Base-by-base conservation (phyloP, 2,888 invertebrate genomes). In the Aquatica leii region DNA sequence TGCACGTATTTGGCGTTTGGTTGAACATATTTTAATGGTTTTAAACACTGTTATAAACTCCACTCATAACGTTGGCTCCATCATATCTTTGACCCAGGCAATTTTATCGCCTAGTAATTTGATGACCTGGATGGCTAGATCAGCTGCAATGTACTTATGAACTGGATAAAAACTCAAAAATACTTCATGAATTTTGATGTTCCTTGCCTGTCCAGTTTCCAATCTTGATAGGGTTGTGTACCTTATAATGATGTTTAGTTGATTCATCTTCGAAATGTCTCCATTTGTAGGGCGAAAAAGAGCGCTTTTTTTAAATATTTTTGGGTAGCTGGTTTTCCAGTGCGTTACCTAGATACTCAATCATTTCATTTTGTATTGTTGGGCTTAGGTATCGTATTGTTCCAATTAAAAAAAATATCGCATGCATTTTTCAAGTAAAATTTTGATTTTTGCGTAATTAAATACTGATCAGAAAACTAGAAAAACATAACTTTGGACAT, bases 341-440 rank as follows among this genome's bases (percentile, higher is more conserved):
- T 24, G 24, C 6, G 24, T 24, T 24, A 24, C 24, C 24, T 24
- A 24, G 24, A 6, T 6, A 24, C 24, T 24, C 6, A 24, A 24
- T 24, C 24, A 24, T 4, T 6, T 37, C 37, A 37, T 37, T 37
- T 37, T 37, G 37, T 37, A 37, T 37, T 37, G 4, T 37, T 37
- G 37, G 37, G 9, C 37, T 37, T 37, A 11, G 11, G 12, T 37
- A 37, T 37, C 4, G 37, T 37, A 37, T 37, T 9, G 37, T 37
- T 37, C 37, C 37, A 5, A n/a, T 37, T 37, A 37, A 37, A 37
- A 6, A 37, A 37, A 37, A 37, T 37, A 37, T 11, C 9, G 37
- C 37, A 37, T 37, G 37, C 2, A 37, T 37, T 37, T 37, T 37
- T 37, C 37, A 37, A 37, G 9, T 37, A 37, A 37, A 37, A 37